A percentile compares a stretch with the other conserved stretches of the same genome.
These are phyloP conservation scores for Steatornis caripensis DNA, from an alignment of 2,113 vertebrate genomes.

Conservation along the genomic window DNA sequence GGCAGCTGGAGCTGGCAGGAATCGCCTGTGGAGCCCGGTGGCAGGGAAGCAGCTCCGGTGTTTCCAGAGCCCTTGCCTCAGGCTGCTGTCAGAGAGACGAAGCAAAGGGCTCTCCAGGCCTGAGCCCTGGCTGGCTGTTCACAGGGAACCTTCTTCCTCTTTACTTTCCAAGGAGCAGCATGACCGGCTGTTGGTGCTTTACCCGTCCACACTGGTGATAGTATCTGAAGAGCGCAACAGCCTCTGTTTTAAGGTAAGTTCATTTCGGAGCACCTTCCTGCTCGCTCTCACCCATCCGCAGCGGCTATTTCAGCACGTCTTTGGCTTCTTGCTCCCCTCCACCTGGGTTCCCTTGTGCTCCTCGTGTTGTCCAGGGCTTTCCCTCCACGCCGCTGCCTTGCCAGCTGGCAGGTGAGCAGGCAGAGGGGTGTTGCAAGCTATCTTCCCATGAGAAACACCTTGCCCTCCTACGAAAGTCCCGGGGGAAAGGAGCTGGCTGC, in stretches of 20 bases:
- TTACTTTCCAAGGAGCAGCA: conserved; percentile 79
- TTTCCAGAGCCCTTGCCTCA: background rate
- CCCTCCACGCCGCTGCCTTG: background rate
- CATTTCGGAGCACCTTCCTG: background rate
- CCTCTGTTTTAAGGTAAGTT: conserved; percentile 88
- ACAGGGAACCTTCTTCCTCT: background rate
- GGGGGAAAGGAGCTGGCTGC: background rate
- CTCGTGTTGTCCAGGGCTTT: background rate
- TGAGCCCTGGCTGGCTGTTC: background rate
- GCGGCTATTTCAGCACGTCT: background rate
- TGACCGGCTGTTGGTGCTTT: conserved; percentile 87
- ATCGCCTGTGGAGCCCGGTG: background rate
- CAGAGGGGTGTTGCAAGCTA: background rate
- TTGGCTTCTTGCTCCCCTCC: background rate
- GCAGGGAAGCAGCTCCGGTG: background rate
- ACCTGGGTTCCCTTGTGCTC: background rate
- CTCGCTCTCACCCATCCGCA: background rate
- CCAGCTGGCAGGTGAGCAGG: background rate
- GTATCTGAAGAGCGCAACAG: conserved; percentile 81
- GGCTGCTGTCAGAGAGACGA: background rate
- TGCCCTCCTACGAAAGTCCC: background rate
- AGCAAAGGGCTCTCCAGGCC: background rate
- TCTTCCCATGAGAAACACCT: conserved; percentile 31
- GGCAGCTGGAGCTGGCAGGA: background rate
- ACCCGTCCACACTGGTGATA: conserved; percentile 87